Evolutionary conservation across 2,113 vertebrate genomes (phyloP), one percentile per base, ranked within the genome.

Genomic region (Motacilla alba): DNA sequence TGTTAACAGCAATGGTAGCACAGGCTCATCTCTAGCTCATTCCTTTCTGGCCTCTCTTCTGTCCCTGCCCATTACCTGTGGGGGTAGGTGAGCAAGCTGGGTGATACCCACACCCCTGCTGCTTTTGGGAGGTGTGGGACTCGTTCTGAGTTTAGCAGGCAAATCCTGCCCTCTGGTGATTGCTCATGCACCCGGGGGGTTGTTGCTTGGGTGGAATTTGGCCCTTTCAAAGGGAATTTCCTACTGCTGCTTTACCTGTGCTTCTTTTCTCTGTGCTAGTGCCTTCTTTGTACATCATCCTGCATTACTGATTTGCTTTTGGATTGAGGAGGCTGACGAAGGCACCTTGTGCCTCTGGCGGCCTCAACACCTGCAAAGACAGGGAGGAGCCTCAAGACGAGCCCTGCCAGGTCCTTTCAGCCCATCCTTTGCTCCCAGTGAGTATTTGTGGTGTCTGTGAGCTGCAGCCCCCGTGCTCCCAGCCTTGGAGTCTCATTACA

Each of bases 321-420:
- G 83, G 37, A 33, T 58, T 64, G 13, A 41, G 70, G n/a, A 62
- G 47, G 30, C 4, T 33, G 49, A 15, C 1, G 3, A 35, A 79
- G 62, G 26, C 23, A 20, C 41, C 43, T 90, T 5, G 0, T 23
- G 17, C 26, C 63, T 76, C 35, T 4, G 5, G 67, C 27, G n/a
- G 30, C 13, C 66, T 68, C 58, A 46, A 23, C 22, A 30, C 13
- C 9, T 50, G 17, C 18, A 37, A 16, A 49, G 47, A 12, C 3
- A 24, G 13, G 0, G 2, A 72, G 30, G 39, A 55, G n/a, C 46
- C n/a, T 74, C 10, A 0, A 41, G 59, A 43, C 0, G 0, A 77
- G 49, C 22, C 49, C 39, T 52, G 39, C 24, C 33, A 13, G 18
- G 17, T 41, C 6, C 4, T 67, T 55, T 2, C 18, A 59, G 31